Conservation (phyloP, 2,797 vertebrate genomes). For the Simalia tracyae region DNA sequence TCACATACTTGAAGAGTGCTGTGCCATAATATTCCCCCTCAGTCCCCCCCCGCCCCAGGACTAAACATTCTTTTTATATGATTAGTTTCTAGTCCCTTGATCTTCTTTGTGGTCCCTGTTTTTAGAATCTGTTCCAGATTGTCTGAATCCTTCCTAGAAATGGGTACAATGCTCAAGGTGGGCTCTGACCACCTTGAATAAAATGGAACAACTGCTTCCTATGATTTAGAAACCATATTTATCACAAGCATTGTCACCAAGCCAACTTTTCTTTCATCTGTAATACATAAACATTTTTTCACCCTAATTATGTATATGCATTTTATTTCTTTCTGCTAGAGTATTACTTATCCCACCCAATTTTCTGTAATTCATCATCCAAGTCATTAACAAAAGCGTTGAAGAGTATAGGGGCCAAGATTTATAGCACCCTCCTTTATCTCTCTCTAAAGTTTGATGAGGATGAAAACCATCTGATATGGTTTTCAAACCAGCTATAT, state of each 20-base stretch:
- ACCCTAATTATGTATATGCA: background rate
- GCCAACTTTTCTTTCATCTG: background rate
- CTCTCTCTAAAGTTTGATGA: background rate
- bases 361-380: background rate
- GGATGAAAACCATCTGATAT: background rate
- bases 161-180: too few relatives aligned
- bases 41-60: too few relatives aligned
- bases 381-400: background rate
- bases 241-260: background rate
- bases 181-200: too few relatives aligned
- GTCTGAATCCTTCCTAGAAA: too few relatives aligned
- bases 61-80: too few relatives aligned
- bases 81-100: too few relatives aligned
- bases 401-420: background rate
- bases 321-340: background rate
- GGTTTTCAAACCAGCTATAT: background rate
- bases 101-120: too few relatives aligned
- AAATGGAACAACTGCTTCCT: too few relatives aligned
- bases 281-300: background rate
- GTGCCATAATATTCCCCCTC: too few relatives aligned
- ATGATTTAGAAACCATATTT: too few relatives aligned
- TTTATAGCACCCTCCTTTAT: background rate
- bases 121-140: too few relatives aligned
- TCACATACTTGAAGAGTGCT: too few relatives aligned
- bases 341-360: background rate